Evolutionary conservation across 2,888 invertebrate genomes (phyloP), one percentile per base, ranked within the genome.

Genomic region (Pollenia amentaria): DNA sequence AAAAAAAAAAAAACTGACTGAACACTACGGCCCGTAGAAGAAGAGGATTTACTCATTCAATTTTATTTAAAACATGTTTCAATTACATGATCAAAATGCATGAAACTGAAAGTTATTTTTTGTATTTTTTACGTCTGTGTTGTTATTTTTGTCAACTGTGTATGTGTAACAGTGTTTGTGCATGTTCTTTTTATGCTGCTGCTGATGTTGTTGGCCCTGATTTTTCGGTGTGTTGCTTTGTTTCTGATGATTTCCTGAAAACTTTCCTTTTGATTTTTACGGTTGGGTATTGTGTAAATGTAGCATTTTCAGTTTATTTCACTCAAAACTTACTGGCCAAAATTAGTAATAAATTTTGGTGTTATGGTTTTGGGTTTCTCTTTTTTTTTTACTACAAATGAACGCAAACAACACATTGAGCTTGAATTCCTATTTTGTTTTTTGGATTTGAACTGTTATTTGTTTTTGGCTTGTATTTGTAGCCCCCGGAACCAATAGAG

Each of bases 21-120:
- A 21, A 9, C 11, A 51, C 3, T 18, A 55, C 21, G 55, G 55
- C 55, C 55, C 21, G 18, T 55, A 55, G 38, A 29, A 38, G 8
- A 6, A 14, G 12, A 57, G 38, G 14, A 57, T 38, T 57, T 29
- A 62, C 16, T 16, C 6, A 42, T 40, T 40, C 10, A 69, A 7
- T 38, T 69, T 69, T 38, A 48, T 69, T 38, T 51, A 69, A 60
- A 73, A 73, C 38, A 62, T 73, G 60, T 73, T 73, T 73, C 48
- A 75, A 64, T 75, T 75, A 60, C 60, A 48, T n/a, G 40, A 62
- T 62, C 75, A 75, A 72, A 65, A 67, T 11, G 73, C 65, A 40
- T 42, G 44, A 69, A 69, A 51, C 51, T 51, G 69, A 75, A 65
- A 67, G 60, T 42, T 29, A 29, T 29, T 79, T 67, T 60, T 62